Evolutionary conservation across 2,888 invertebrate genomes (phyloP), one percentile per base, ranked within the genome.

Genomic region (Litoditis marina): DNA sequence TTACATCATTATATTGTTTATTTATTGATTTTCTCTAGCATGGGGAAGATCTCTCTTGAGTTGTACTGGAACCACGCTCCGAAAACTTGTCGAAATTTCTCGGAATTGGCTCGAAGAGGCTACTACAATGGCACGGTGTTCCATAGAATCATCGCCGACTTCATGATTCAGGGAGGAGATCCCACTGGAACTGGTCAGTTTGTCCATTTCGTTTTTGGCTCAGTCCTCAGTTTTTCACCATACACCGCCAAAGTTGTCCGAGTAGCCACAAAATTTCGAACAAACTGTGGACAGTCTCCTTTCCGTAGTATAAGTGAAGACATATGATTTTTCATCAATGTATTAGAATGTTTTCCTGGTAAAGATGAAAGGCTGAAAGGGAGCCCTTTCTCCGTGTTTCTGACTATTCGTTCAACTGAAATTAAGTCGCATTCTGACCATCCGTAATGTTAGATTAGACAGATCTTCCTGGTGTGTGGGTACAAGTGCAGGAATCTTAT

Each of bases 31-130:
- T 2, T 13, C 46, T 71, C 52, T 34, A 71, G 71, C 34, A 94
- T 96, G 93, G 98, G 98, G 0, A 90, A 90, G 78, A 87, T 98
- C 54, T 88, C 89, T 0, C 85, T 96, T 53, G 96, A 98, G 85
- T 87, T 98, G 70, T 99, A 99, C 83, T 99, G 98, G 98, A 92
- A 92, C 83, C 95, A 99, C 83, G 90, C 96, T 0, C 96, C 96
- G n/a, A 89, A 89, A 74, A 95, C 96, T 0, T 98, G 98, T 78
- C 87, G 92, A 80, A 98, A 99, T 84, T 96, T 98, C 85, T 94
- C 94, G 64, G 96, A 98, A 84, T 86, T 99, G 30, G 88, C 91
- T 0, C 66, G 73, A 57, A 55, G 76, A 19, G 74, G 74, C 25
- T 98, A 95, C 85, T 99, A 94, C 84, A 94, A 94, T 84, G 91